Base-by-base conservation (phyloP, 2,113 vertebrate genomes). In the Colinus virginianus region DNA sequence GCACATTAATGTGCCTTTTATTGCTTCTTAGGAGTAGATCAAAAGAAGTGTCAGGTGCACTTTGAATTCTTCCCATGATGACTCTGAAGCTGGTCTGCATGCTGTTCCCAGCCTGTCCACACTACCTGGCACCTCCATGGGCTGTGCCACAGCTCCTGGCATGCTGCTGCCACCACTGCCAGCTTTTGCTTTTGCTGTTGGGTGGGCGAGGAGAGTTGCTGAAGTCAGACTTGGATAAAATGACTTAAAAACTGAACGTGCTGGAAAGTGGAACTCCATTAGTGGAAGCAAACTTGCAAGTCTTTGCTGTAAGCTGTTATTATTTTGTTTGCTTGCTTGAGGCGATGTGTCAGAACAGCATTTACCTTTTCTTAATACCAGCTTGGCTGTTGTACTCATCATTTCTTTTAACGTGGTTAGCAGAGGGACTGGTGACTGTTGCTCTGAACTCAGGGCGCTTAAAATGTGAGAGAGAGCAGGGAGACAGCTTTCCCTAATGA, bases 21-120 rank as follows among this genome's bases (percentile, higher is more conserved):
- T 25, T 86, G 78, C 78, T 96, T 91, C 93, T 91, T 88, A 48
- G 74, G 88, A 95, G 82, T 74, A 91, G 93, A 96, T 96, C 91
- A 96, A 96, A 96, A 96, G 96, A 96, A 61, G 42, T 93, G 96
- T 96, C 94, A 95, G 94, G 94, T 96, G 94, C 94, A 91, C 93
- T 96, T 96, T 96, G 8, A 67, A 88, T 75, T 91, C 94, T 75
- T 95, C 40, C 81, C 0, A 0, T 84, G 85, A 94, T 62, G 94
- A 92, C 91, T 90, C 88, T 90, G 88, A 89, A 78, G 87, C 76
- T 66, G 70, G 72, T 90, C 88, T 80, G 72, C 19, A 78, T 61
- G 17, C 22, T 81, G 82, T 67, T 84, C 42, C 72, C 75, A 86
- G 81, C 68, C 45, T 1, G 13, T 85, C 45, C 58, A 14, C 22